Conservation (phyloP, 1,140 invertebrate genomes). For the Stenopsyche tienmushanensis region DNA sequence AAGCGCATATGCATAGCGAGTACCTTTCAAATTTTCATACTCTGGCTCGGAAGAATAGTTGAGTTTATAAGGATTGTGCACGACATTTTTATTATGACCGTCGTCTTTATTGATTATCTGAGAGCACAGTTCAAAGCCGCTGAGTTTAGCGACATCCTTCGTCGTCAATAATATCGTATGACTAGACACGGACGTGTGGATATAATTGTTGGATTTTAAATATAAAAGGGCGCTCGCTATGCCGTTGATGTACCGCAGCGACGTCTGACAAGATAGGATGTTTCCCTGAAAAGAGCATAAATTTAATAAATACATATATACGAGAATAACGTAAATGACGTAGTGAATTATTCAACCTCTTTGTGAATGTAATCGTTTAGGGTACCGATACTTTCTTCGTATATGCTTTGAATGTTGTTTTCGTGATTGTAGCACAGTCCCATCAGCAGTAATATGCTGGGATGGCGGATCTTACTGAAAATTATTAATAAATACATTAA, state of each 20-base stretch:
- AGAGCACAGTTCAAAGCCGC: constrained; percentile 47
- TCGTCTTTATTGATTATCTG: constrained; percentile 31
- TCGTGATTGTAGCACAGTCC: constrained; percentile 49
- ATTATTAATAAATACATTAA: background rate
- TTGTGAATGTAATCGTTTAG: constrained; percentile 49
- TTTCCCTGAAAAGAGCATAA: constrained; percentile 44
- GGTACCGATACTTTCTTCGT: constrained; percentile 49
- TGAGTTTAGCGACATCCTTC: constrained; percentile 50
- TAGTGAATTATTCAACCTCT: too few relatives aligned
- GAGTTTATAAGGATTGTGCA: constrained; percentile 19
- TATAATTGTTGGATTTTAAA: constrained; percentile 50
- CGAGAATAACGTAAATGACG: too few relatives aligned
- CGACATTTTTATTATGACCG: constrained; percentile 13
- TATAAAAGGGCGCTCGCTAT: constrained; percentile 50
- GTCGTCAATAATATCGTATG: constrained; percentile 46
- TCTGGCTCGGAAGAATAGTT: constrained; percentile 32
- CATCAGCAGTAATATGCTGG: constrained; percentile 54
- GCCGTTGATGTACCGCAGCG: constrained; percentile 48
- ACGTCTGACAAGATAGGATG: constrained; percentile 47
- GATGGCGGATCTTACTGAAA: constrained; percentile 54
- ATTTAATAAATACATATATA: background rate
- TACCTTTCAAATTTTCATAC: constrained; percentile 36
- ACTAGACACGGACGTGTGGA: constrained; percentile 51
- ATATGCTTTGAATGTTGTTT: constrained; percentile 49
- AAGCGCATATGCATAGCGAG: background rate